Base-by-base conservation (phyloP, 2,797 vertebrate genomes). In the Sebastes cheni region DNA sequence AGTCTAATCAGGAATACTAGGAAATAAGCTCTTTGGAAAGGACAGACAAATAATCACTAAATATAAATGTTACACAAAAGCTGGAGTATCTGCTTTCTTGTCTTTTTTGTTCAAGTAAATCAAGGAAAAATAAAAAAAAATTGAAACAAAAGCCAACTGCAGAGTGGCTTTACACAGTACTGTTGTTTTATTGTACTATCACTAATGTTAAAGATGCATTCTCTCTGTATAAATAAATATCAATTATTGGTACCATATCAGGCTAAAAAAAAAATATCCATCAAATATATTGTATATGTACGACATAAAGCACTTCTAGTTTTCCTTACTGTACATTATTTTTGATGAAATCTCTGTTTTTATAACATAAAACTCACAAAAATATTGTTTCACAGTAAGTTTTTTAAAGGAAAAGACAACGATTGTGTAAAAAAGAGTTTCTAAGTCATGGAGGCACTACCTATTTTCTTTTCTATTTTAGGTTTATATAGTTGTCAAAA, bases 21-120 rank as follows among this genome's bases (percentile, higher is more conserved):
- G 59, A 86, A 85, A 82, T 68, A 64, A 81, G 72, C 75, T 69
- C 11, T 30, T 79, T 77, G 3, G 32, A 84, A 85, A 82, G 59
- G 50, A 78, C 58, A 77, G 54, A 67, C 30, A 76, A 84, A 67
- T 81, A 82, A 78, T 82, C 27, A 23, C 23, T 58, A 27, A 72
- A 82, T 84, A 54, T 27, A 42, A 59, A 74, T 70, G 70, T 77
- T 70, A 29, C 69, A 34, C 52, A 32, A 39, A 6, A 67, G 39
- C 42, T 3, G 20, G 20, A 23, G 8, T 52, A 54, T 75, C 14
- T 55, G 32, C 27, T 34, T 25, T 56, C 52, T 71, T 67, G 8
- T 20, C 27, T 46, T 58, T 54, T n/a, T 7, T 52, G 12, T 64
- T 23, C 36, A 39, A 39, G 36, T 14, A 39, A 39, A 23, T 54